Conservation (phyloP, 2,797 vertebrate species). For the Channallabes apus region DNA sequence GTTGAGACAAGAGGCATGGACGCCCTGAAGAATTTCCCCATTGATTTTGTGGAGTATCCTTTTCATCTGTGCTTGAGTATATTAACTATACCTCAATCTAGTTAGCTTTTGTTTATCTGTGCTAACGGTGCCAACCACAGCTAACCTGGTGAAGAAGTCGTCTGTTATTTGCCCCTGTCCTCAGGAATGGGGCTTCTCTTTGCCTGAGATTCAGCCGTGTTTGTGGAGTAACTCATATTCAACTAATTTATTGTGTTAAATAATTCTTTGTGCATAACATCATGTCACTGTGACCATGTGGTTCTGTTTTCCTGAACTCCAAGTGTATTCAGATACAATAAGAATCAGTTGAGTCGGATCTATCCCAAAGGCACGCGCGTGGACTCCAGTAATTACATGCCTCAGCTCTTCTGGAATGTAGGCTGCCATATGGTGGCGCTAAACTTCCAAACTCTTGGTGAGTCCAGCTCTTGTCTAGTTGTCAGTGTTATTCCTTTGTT, state of each 20-base stretch:
- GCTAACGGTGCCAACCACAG: too few species aligned
- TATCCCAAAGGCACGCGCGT: slow-evolving; percentile 94
- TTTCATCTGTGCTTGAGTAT: too few species aligned
- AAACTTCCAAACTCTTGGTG: slow-evolving; percentile 90
- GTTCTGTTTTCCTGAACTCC: slow-evolving; percentile 61
- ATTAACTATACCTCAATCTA: too few species aligned
- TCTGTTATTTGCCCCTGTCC: too few species aligned
- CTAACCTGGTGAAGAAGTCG: too few species aligned
- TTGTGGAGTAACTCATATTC: not conserved
- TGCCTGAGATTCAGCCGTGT: too few species aligned
- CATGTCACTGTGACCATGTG: not conserved
- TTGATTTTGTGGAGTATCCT: slow-evolving; percentile 76
- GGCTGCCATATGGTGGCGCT: slow-evolving; percentile 92
- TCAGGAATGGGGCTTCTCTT: too few species aligned
- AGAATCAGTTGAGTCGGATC: slow-evolving; percentile 90
- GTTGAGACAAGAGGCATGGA: slow-evolving; percentile 93
- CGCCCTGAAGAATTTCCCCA: slow-evolving; percentile 81
- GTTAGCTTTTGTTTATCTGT: too few species aligned
- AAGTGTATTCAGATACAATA: slow-evolving; percentile 83
- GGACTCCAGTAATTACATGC: slow-evolving; percentile 93
- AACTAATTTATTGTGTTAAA: not conserved
- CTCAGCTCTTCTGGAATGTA: slow-evolving; percentile 91
- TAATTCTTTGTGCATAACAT: not conserved
- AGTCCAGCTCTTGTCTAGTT: slow-evolving; percentile 43
- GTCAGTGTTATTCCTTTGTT: not conserved